Conservation (phyloP, 1,140 invertebrate genomes). For the Leptinotarsa undecemlineata region DNA sequence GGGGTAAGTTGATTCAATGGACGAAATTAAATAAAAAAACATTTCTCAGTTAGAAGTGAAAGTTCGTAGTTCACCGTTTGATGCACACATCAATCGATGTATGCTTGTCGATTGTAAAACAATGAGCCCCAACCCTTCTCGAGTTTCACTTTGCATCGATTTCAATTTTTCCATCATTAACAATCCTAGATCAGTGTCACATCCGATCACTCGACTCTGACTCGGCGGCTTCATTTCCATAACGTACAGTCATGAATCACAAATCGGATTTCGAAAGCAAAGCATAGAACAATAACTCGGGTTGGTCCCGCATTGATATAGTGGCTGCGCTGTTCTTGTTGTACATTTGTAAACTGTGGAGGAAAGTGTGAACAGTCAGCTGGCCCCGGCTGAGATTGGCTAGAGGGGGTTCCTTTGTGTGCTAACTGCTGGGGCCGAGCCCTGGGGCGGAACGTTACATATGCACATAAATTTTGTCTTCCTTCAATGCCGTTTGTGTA, state of each 20-base stretch:
- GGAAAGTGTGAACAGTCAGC: conserved; percentile 47
- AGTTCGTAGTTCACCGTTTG: too few relatives aligned
- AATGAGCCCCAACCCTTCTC: too few relatives aligned
- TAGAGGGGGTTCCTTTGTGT: conserved; percentile 44
- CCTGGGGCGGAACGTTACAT: conserved; percentile 45
- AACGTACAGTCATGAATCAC: conserved; percentile 1
- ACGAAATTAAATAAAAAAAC: too few relatives aligned
- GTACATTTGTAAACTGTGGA: conserved; percentile 22
- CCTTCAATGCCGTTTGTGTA: background rate
- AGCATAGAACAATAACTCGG: background rate
- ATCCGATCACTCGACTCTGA: background rate
- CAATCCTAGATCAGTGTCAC: background rate
- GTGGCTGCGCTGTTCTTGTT: conserved; percentile 7
- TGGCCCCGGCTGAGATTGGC: conserved; percentile 43
- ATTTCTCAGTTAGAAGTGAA: too few relatives aligned
- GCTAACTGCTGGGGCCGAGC: conserved; percentile 46
- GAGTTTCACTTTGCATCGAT: too few relatives aligned
- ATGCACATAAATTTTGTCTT: conserved; percentile 42
- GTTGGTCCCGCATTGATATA: conserved; percentile 4
- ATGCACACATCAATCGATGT: too few relatives aligned
- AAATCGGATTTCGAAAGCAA: conserved; percentile 5
- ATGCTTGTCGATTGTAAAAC: too few relatives aligned
- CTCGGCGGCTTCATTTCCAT: background rate
- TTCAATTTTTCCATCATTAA: too few relatives aligned
- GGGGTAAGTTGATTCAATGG: too few relatives aligned